Evolutionary conservation across 1,140 invertebrate species (phyloP).

Genomic region (Diabrotica virgifera): DNA sequence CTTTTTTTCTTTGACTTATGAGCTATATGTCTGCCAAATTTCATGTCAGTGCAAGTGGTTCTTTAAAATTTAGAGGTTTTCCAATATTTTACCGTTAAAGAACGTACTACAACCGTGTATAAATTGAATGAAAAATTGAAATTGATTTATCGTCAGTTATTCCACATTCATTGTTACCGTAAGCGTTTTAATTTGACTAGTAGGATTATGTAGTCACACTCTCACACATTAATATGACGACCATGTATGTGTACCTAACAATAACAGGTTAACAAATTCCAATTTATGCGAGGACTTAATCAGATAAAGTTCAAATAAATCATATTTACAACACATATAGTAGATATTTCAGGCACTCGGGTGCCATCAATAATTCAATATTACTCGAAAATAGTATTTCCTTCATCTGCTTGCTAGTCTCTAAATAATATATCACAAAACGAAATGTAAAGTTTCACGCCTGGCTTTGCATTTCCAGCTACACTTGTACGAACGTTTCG

Average conservation of each 20-base stretch:
- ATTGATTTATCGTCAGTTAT: no score
- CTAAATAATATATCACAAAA: background rate
- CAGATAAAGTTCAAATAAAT: conserved; percentile 1
- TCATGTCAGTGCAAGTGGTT: no score
- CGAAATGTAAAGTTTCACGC: conserved; percentile 3
- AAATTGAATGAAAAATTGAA: no score
- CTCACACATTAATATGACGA: no score
- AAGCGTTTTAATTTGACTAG: no score
- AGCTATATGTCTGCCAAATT: no score
- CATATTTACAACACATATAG: background rate
- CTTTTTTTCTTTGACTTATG: no score
- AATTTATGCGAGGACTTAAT: conserved; percentile 1
- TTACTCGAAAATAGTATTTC: background rate
- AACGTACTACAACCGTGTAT: no score
- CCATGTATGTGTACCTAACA: background rate
- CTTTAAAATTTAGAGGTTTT: no score
- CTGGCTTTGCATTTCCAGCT: background rate
- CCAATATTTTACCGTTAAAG: no score
- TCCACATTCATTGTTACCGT: no score
- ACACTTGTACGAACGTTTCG: conserved; percentile 5
- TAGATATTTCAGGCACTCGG: background rate
- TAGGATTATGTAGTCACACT: no score
- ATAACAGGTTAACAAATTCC: background rate
- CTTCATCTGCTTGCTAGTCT: background rate
- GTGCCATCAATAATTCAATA: conserved; percentile 3